phyloP scores from a whole-genome alignment of 1,140 invertebrate species.

The Campoletis sonorensis region DNA sequence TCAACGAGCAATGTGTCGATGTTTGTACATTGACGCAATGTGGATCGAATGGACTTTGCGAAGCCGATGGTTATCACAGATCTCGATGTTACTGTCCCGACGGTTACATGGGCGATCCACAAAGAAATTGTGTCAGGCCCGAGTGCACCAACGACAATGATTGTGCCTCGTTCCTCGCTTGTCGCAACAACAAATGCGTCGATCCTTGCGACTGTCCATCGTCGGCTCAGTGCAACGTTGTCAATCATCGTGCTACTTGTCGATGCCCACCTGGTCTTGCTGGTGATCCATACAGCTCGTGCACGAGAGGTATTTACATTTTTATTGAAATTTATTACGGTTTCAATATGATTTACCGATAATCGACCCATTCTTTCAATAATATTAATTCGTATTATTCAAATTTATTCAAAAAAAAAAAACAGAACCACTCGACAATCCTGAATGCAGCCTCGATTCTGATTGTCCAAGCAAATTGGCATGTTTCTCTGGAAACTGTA shows the following conservation, averaged over 20 bases:
- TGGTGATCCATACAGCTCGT: conserved; percentile 85
- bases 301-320: conserved; percentile 77
- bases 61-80: conserved; percentile 82
- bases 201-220: conserved; percentile 87
- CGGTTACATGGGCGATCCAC: conserved; percentile 85
- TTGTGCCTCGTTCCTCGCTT: conserved; percentile 85
- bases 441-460: conserved; percentile 87
- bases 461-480: conserved; percentile 91
- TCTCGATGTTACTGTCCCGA: conserved; percentile 88
- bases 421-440: conserved; percentile 76
- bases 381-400: conserved; percentile 32
- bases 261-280: conserved; percentile 88
- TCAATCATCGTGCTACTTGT: conserved; percentile 86
- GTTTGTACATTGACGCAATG: conserved; percentile 89
- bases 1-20: conserved; percentile 89
- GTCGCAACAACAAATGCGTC: conserved; percentile 84
- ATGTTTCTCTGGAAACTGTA: conserved; percentile 88
- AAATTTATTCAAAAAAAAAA: conserved; percentile 53
- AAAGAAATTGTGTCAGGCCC: conserved; percentile 84
- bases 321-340: conserved; percentile 11
- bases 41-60: conserved; percentile 88
- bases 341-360: too few species aligned
- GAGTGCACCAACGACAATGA: conserved; percentile 86
- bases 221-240: conserved; percentile 86
- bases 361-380: too few species aligned